Evolutionary conservation across 2,797 vertebrate species (phyloP), one percentile per base, ranked within the genome.

Genomic region (Rhinatrema bivittatum): DNA sequence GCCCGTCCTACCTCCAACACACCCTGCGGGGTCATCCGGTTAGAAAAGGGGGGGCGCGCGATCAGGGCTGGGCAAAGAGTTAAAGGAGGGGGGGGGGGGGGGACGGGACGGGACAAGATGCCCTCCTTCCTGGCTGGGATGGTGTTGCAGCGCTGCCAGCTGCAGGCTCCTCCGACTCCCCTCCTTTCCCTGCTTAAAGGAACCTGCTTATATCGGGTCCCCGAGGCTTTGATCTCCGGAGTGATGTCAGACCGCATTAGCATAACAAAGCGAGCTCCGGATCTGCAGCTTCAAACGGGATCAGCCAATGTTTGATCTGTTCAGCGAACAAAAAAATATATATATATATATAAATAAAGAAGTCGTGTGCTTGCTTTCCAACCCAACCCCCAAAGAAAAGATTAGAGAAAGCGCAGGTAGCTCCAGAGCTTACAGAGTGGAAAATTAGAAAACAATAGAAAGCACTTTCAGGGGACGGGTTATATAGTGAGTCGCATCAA

Each of bases 211-310:
- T 91, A 84, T 85, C 68, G 72, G 69, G 65, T 56, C 72, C 53
- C 74, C 47, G 62, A 62, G 22, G 57, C 87, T 89, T 90, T 88
- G 81, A 90, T 86, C 82, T 78, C 82, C 51, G 70, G 60, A 33
- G 80, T 92, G 90, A 93, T 88, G 90, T 93, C 90, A 94, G 72
- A 43, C 51, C 0, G 36, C 9, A 93, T 94, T 92, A 87, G 78
- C 90, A 94, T 93, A 89, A 89, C 83, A 91, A 86, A 86, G 78
- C 65, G 41, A n/a, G 33, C 10, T 42, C 65, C 14, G 62, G 60
- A 25, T 31, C 39, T 40, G 45, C 39, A 34, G 40, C 59, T 40
- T 42, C 40, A 12, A 41, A 27, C 48, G 14, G 42, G 42, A 54
- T 44, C 36, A 53, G 46, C 47, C 41, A 37, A 37, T 32, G 47